Evolutionary conservation across 2,797 vertebrate genomes (phyloP).

Genomic region (Neostethus bicornis): DNA sequence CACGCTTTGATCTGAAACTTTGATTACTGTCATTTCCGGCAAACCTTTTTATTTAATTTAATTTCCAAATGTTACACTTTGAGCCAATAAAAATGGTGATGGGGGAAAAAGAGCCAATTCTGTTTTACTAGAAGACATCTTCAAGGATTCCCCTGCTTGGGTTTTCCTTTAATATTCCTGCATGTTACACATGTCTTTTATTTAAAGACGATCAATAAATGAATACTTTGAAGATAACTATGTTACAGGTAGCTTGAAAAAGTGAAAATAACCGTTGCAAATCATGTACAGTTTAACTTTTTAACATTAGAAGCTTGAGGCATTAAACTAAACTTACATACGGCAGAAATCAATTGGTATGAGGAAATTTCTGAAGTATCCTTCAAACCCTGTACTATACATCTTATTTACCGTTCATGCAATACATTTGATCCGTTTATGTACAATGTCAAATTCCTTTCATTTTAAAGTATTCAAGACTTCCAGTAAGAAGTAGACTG

Average conservation of each 20-base stretch:
- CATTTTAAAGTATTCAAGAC: neutral
- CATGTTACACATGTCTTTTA: neutral
- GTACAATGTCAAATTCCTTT: neutral
- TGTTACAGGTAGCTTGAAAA: neutral
- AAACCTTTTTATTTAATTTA: neutral
- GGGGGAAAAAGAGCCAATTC: neutral
- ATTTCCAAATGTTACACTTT: neutral
- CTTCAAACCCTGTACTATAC: neutral
- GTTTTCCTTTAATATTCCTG: neutral
- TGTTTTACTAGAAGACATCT: neutral
- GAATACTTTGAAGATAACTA: neutral
- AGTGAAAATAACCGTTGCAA: neutral
- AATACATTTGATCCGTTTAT: neutral
- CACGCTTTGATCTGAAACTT: neutral
- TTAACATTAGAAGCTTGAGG: neutral
- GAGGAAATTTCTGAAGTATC: conserved; percentile 35
- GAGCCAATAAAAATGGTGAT: neutral
- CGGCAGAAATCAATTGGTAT: neutral
- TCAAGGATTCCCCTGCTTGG: neutral
- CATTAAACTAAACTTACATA: neutral
- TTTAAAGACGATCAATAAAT: neutral
- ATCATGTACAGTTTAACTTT: neutral
- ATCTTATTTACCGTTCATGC: conserved; percentile 1
- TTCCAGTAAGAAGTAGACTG: neutral
- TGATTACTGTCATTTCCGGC: neutral